Evolutionary conservation across 2,888 invertebrate species (phyloP).

Genomic region (Apomyelois bistriatella): DNA sequence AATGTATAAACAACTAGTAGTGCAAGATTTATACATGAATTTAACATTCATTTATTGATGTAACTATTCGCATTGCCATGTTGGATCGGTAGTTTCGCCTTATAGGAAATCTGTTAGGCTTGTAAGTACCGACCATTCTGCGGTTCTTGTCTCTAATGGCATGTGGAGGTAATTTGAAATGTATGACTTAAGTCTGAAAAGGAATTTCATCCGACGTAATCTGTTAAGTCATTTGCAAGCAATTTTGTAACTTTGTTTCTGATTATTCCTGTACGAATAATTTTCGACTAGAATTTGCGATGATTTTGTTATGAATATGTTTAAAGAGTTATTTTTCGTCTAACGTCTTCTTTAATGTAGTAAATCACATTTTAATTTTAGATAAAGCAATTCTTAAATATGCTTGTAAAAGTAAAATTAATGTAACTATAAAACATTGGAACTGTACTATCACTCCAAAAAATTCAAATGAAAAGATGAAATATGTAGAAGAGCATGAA

Average conservation of each 20-base stretch:
- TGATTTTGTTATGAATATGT: no score
- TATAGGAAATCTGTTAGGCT: conserved; percentile 13
- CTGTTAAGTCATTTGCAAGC: conserved; percentile 11
- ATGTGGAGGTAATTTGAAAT: conserved; percentile 10
- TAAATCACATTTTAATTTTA: no score
- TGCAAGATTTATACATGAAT: conserved; percentile 15
- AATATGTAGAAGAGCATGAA: no score
- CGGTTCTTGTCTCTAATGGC: conserved; percentile 3
- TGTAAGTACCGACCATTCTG: not conserved
- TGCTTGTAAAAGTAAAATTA: no score
- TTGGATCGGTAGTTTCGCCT: conserved; percentile 7
- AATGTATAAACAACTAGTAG: conserved; percentile 25
- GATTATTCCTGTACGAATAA: no score
- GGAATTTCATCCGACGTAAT: conserved; percentile 10
- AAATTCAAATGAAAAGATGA: not conserved
- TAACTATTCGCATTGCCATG: conserved; percentile 3
- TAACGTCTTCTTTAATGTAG: no score
- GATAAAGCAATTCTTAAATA: no score
- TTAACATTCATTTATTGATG: conserved; percentile 18
- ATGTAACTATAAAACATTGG: no score
- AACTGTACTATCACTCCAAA: no score
- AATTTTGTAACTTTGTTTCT: not conserved
- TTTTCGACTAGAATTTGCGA: no score
- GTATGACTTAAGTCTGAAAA: conserved; percentile 1
- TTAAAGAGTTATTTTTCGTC: no score